Evolutionary conservation across 1,140 invertebrate genomes (phyloP).

Genomic region (Hyles euphorbiae): DNA sequence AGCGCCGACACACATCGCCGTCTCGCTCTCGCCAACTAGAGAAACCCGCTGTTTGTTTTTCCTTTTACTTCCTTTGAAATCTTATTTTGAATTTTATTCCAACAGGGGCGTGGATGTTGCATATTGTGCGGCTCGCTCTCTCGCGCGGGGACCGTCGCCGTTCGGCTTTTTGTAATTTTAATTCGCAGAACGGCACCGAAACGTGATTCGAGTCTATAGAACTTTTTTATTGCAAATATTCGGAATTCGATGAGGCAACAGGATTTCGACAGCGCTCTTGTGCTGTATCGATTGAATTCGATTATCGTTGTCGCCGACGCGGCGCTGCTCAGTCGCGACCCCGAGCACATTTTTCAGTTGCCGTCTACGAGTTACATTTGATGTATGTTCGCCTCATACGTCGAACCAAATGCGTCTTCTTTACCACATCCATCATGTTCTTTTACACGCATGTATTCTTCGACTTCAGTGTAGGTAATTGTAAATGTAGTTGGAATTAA

Average conservation of each 20-base stretch:
- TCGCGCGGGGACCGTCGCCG: conserved; percentile 39
- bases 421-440: too few relatives aligned
- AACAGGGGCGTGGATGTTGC: conserved; percentile 68
- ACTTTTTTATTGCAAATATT: conserved; percentile 67
- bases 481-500: too few relatives aligned
- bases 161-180: conserved; percentile 73
- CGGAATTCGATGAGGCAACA: conserved; percentile 55
- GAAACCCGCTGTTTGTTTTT: conserved; percentile 65
- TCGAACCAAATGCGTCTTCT: too few relatives aligned
- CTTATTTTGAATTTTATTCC: conserved; percentile 73
- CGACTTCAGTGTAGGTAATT: too few relatives aligned
- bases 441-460: too few relatives aligned
- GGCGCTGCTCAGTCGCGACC: too few relatives aligned
- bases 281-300: conserved; percentile 35
- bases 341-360: too few relatives aligned
- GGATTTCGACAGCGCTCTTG: conserved; percentile 41
- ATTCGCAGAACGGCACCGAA: conserved; percentile 69
- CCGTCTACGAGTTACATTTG: too few relatives aligned
- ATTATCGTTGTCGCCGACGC: conserved; percentile 14
- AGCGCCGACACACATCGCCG: conserved; percentile 34
- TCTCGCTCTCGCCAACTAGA: conserved; percentile 65
- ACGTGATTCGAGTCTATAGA: conserved; percentile 69
- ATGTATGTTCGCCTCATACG: too few relatives aligned
- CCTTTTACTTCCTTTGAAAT: conserved; percentile 70
- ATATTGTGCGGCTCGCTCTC: conserved; percentile 53